Percentiles rank a stretch among this genome's conserved stretches.
Evolutionary conservation across 2,888 invertebrate genomes (phyloP).

Genomic region (Ichneumon xanthorius): DNA sequence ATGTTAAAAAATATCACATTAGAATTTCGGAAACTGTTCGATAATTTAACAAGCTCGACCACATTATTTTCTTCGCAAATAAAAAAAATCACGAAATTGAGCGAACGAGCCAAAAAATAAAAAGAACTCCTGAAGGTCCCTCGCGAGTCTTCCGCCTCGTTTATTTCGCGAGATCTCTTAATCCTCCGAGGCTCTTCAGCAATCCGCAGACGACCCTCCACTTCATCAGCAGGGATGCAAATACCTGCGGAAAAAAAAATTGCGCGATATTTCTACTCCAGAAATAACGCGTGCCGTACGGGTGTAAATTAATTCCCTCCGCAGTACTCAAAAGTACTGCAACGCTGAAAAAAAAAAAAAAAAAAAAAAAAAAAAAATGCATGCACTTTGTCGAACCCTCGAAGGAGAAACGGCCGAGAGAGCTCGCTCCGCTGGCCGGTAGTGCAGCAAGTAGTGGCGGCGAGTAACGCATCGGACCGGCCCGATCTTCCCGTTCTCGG

Average conservation of each 20-base stretch:
- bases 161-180: constrained; percentile 3
- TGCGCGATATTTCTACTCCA: neutral
- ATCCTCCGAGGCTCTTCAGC: neutral
- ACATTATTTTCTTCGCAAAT: neutral
- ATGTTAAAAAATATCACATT: neutral
- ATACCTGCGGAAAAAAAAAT: neutral
- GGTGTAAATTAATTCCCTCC: neutral
- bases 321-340: neutral
- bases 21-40: neutral
- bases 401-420: neutral
- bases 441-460: constrained; percentile 39
- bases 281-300: neutral
- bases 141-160: neutral
- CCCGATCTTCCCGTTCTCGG: constrained; percentile 23
- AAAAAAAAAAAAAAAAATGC: too few species aligned
- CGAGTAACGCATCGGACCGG: constrained; percentile 29
- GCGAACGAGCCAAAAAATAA: neutral
- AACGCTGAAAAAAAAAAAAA: neutral
- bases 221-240: neutral
- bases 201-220: neutral
- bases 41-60: neutral
- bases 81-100: neutral
- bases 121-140: neutral
- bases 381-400: neutral
- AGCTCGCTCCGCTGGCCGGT: neutral